A percentile compares a stretch with the other conserved stretches of the same genome.
Conservation (phyloP, 2,113 vertebrate species). For the Charina bottae region DNA sequence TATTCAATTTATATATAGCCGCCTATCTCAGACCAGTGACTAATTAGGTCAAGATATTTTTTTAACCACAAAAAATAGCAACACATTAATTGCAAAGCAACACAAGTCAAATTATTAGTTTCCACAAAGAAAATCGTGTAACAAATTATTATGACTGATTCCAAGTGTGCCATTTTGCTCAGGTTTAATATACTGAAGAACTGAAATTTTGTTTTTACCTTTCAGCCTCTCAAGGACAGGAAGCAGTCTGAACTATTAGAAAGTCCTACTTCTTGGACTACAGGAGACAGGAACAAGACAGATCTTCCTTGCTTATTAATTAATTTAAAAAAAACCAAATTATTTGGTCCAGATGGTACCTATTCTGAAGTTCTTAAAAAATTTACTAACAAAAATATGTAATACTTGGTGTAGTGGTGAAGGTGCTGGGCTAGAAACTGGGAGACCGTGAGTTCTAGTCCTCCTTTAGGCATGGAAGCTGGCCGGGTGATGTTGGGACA, state of each 20-base stretch:
- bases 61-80: slow-evolving; percentile 61
- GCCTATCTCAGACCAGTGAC: no score
- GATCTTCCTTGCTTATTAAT: not conserved
- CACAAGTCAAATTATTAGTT: slow-evolving; percentile 37
- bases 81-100: slow-evolving; percentile 63
- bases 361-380: no score
- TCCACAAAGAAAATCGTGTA: not conserved
- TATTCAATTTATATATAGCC: no score
- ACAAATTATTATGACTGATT: not conserved
- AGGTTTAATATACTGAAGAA: not conserved
- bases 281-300: not conserved
- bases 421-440: no score
- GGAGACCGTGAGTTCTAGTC: no score
- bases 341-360: not conserved
- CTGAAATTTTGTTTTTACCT: not conserved
- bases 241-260: not conserved
- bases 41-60: slow-evolving; percentile 52
- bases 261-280: not conserved
- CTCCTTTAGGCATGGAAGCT: no score
- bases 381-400: not conserved
- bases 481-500: no score
- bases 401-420: not conserved
- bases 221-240: not conserved
- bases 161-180: not conserved
- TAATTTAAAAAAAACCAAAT: not conserved